These are phyloP conservation scores for Xiphorhynchus elegans DNA, from an alignment of 2,113 vertebrate genomes.

Conservation along the genomic window DNA sequence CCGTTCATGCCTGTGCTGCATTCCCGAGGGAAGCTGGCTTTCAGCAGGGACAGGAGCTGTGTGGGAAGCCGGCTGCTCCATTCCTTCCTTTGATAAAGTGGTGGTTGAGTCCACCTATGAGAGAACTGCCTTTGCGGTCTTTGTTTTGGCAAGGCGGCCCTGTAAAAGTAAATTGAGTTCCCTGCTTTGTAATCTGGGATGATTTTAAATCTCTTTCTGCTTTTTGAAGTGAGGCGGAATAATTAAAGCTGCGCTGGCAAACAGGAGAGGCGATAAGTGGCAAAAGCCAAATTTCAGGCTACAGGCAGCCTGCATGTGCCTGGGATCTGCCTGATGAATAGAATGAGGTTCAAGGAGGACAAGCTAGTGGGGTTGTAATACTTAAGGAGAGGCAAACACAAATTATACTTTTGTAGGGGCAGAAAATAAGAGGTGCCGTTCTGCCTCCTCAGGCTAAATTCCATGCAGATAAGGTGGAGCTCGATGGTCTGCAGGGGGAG, in stretches of 20 bases:
- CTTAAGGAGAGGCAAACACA: background rate
- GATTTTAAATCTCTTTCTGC: background rate
- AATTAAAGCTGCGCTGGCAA: background rate
- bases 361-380: background rate
- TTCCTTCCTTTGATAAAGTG: background rate
- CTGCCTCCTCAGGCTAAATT: background rate
- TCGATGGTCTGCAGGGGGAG: background rate
- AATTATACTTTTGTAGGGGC: background rate
- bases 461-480: background rate
- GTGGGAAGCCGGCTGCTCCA: background rate
- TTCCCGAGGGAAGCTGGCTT: background rate
- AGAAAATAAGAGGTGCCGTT: background rate
- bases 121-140: background rate
- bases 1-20: background rate
- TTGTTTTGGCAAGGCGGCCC: background rate
- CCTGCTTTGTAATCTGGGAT: background rate
- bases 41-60: background rate
- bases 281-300: background rate
- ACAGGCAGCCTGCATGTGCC: background rate
- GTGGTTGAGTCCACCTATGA: background rate
- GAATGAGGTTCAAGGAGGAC: background rate
- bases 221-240: background rate
- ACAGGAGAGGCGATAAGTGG: background rate
- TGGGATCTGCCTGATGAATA: background rate
- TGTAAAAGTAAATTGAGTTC: background rate